These are phyloP conservation scores for Lepus europaeus DNA, from an alignment of 2,113 vertebrate genomes.

Conservation along the genomic window DNA sequence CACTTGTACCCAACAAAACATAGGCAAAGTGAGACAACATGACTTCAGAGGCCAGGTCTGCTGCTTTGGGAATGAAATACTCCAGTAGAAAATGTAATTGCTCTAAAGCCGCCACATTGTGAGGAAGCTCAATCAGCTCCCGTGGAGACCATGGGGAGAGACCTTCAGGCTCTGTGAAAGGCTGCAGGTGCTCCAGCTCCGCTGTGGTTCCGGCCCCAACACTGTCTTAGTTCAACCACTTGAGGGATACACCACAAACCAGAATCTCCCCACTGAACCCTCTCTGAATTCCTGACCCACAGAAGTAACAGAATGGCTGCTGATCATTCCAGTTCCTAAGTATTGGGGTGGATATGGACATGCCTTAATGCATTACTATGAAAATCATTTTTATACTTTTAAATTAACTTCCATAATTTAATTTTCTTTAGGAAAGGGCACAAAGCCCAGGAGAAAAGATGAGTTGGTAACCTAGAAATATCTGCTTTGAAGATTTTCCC, in stretches of 20 bases:
- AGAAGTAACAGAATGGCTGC: not conserved
- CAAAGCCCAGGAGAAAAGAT: conserved; percentile 19
- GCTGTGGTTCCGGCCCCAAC: not conserved
- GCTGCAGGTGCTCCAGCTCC: no score
- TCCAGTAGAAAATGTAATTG: not conserved
- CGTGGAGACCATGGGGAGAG: not conserved
- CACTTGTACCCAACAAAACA: not conserved
- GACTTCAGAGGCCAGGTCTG: not conserved
- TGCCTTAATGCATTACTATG: not conserved
- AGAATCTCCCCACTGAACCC: not conserved
- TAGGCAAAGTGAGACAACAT: not conserved
- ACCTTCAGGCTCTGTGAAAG: not conserved
- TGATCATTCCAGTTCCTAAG: not conserved
- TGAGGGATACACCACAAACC: not conserved
- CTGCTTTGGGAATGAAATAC: not conserved
- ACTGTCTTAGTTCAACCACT: not conserved
- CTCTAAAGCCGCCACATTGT: not conserved
- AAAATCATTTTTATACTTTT: conserved; percentile 67
- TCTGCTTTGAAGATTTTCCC: not conserved
- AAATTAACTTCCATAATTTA: conserved; percentile 54
- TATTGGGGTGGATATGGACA: not conserved
- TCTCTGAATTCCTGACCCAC: not conserved
- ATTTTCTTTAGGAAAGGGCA: conserved; percentile 63
- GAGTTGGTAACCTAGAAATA: conserved; percentile 31
- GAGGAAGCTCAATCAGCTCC: not conserved